Conservation (phyloP, 1,140 invertebrate species). For the Procambarus clarkii region DNA sequence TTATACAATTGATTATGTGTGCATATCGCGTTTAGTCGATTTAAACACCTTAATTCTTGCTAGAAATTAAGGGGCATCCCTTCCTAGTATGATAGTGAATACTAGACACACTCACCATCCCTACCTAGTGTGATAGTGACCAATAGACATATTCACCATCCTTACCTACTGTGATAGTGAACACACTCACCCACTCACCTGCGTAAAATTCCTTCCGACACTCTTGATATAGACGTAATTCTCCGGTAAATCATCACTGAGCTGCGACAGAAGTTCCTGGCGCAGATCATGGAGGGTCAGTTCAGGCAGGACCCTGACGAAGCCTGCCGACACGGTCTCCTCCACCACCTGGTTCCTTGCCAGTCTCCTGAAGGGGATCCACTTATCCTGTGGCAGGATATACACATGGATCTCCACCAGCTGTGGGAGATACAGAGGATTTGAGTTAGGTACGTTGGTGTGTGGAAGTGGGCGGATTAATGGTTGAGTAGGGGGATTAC, state of each 20-base stretch:
- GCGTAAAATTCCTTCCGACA: constrained; percentile 70
- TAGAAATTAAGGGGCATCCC: no score
- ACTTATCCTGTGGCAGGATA: constrained; percentile 67
- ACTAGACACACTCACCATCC: no score
- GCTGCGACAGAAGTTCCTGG: constrained; percentile 45
- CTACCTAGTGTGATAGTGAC: not conserved
- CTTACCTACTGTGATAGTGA: no score
- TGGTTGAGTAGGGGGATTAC: no score
- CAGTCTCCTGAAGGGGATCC: constrained; percentile 70
- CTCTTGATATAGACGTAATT: constrained; percentile 68
- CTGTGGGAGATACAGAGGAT: constrained; percentile 9
- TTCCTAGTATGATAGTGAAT: no score
- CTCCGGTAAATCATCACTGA: constrained; percentile 61
- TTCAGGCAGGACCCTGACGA: constrained; percentile 56
- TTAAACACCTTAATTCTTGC: no score
- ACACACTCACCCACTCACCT: constrained; percentile 20
- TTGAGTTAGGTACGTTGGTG: no score
- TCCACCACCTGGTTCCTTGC: constrained; percentile 66
- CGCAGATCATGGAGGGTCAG: constrained; percentile 58
- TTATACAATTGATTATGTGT: no score
- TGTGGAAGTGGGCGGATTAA: no score
- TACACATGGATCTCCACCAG: constrained; percentile 69
- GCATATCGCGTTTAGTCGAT: no score
- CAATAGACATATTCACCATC: no score
- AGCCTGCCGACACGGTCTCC: constrained; percentile 70